phyloP scores from a whole-genome alignment of 2,888 invertebrate genomes.

The Ophonus ardosiacus region DNA sequence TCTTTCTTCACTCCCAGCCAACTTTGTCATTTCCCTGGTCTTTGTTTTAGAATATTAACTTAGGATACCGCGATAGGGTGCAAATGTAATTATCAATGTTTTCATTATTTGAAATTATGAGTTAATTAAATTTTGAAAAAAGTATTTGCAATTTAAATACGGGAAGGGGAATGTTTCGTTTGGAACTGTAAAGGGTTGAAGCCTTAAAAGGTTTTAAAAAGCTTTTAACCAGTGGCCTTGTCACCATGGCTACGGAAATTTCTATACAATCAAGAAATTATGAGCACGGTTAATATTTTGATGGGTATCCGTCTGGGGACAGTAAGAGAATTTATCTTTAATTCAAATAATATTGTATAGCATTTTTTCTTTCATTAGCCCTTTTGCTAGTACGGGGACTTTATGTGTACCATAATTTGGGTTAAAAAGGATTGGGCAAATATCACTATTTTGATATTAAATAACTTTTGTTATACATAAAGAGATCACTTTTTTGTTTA shows the following conservation, averaged over 20 bases:
- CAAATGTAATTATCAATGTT: not conserved
- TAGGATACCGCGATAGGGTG: conserved; percentile 10
- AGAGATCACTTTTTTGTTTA: no score
- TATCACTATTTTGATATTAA: no score
- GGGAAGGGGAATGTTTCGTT: not conserved
- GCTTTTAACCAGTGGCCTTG: not conserved
- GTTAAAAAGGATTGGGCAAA: no score
- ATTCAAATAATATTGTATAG: no score
- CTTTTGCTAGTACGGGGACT: no score
- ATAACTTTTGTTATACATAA: no score
- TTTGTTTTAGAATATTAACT: conserved; percentile 38
- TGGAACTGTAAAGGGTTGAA: not conserved
- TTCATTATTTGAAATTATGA: not conserved
- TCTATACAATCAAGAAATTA: no score
- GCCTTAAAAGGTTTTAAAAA: not conserved
- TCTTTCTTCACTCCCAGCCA: not conserved
- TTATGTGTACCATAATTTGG: no score
- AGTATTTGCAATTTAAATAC: not conserved
- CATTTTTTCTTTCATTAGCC: no score
- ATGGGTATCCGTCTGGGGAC: no score
- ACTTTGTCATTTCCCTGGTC: conserved; percentile 4
- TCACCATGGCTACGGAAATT: not conserved
- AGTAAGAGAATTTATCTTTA: no score
- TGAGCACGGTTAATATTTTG: no score
- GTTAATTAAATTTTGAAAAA: conserved; percentile 9